These are phyloP conservation scores for Origma solitaria DNA, from an alignment of 2,113 vertebrate species.

Conservation along the genomic window DNA sequence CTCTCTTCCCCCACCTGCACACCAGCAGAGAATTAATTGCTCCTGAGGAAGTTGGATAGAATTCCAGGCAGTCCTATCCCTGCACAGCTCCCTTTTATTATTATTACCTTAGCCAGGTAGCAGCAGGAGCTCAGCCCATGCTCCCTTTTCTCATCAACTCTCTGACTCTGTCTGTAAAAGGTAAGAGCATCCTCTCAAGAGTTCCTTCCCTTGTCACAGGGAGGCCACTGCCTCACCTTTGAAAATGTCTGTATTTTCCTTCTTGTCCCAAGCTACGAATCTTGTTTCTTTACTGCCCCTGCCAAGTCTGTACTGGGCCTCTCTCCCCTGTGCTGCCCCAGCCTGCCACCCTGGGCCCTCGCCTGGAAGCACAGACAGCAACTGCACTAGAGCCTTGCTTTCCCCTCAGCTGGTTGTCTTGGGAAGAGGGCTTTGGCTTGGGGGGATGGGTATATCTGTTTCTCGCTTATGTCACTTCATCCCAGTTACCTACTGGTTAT, in stretches of 20 bases:
- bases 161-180: background rate
- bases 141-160: background rate
- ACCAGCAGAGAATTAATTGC: background rate
- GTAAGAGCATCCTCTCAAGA: conserved; percentile 4
- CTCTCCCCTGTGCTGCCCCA: background rate
- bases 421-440: conserved; percentile 53
- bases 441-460: conserved; percentile 49
- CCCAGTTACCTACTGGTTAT: conserved; percentile 63
- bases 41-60: background rate
- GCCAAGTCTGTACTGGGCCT: background rate
- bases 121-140: background rate
- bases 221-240: conserved; percentile 28
- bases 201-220: background rate
- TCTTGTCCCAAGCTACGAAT: background rate
- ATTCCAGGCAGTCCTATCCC: background rate
- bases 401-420: background rate
- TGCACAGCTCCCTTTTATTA: background rate
- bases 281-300: background rate
- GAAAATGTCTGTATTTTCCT: background rate
- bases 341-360: background rate
- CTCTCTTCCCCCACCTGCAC: background rate
- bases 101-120: background rate
- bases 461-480: conserved; percentile 55
- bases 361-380: background rate
- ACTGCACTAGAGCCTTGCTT: background rate